Evolutionary conservation across 2,888 invertebrate species (phyloP).

Genomic region (Catocala nupta): DNA sequence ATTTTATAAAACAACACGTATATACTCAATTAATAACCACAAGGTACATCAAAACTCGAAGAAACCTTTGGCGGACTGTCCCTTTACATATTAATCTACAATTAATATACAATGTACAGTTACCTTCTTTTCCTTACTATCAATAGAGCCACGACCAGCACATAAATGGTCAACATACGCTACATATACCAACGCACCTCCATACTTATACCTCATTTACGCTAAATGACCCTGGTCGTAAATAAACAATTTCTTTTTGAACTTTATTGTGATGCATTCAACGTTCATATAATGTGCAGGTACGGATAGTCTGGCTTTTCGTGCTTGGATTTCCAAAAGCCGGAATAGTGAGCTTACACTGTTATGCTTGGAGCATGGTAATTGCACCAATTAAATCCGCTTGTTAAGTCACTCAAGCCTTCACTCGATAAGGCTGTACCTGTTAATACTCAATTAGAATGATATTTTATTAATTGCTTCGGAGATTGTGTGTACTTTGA

Average conservation of each 20-base stretch:
- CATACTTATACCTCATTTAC: constrained; percentile 22
- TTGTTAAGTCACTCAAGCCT: constrained; percentile 30
- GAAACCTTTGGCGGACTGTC: not conserved
- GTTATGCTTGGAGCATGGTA: constrained; percentile 40
- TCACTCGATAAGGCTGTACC: constrained; percentile 30
- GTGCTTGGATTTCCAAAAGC: constrained; percentile 45
- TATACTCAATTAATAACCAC: not conserved
- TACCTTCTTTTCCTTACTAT: constrained; percentile 12
- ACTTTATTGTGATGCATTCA: constrained; percentile 37
- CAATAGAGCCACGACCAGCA: constrained; percentile 13
- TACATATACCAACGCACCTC: constrained; percentile 15
- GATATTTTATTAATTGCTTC: constrained; percentile 41
- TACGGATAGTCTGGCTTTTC: constrained; percentile 27
- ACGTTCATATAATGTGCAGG: constrained; percentile 47
- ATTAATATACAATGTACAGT: constrained; percentile 11
- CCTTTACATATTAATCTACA: not conserved
- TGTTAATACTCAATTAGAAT: constrained; percentile 33
- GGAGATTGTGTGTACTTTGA: constrained; percentile 17
- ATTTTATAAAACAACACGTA: not conserved
- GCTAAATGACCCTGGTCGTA: constrained; percentile 23
- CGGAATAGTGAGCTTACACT: constrained; percentile 10
- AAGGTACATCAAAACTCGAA: not conserved
- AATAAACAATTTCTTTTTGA: constrained; percentile 42
- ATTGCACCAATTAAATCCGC: constrained; percentile 44
- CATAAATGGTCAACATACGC: constrained; percentile 9